phyloP scores from a whole-genome alignment of 2,888 invertebrate genomes.

The Lepidocyrtinus sp. region DNA sequence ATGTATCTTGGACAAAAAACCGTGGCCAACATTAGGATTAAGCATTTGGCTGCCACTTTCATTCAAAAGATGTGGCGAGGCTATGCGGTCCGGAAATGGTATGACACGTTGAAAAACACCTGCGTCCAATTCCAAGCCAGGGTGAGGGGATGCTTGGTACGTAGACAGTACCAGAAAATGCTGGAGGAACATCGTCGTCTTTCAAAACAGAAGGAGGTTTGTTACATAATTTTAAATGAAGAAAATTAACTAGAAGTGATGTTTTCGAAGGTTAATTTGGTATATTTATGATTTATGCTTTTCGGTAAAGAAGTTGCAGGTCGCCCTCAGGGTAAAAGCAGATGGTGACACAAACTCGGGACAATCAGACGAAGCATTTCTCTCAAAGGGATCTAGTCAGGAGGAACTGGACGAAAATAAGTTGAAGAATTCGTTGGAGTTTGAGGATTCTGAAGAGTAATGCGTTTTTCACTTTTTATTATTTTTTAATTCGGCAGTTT shows the following conservation, averaged over 20 bases:
- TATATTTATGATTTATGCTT: too few relatives aligned
- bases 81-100: conserved; percentile 80
- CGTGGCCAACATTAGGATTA: conserved; percentile 71
- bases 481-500: conserved; percentile 45
- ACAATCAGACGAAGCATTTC: conserved; percentile 76
- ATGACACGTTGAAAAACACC: conserved; percentile 77
- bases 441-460: conserved; percentile 73
- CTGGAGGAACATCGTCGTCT: conserved; percentile 66
- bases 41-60: conserved; percentile 75
- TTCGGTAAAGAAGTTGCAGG: conserved; percentile 60
- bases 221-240: too few relatives aligned
- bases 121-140: conserved; percentile 81
- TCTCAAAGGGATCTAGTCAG: conserved; percentile 76
- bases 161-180: conserved; percentile 76
- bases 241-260: too few relatives aligned
- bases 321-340: conserved; percentile 54
- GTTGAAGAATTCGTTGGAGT: conserved; percentile 66
- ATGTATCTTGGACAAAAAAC: conserved; percentile 79
- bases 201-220: conserved; percentile 64
- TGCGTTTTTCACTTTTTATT: conserved; percentile 44
- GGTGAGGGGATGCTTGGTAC: conserved; percentile 79
- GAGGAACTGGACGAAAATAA: conserved; percentile 74
- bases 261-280: too few relatives aligned
- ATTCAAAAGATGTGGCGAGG: conserved; percentile 88
- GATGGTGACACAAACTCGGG: conserved; percentile 72